Base-by-base conservation (phyloP, 2,797 vertebrate genomes). In the Sardinella longiceps region DNA sequence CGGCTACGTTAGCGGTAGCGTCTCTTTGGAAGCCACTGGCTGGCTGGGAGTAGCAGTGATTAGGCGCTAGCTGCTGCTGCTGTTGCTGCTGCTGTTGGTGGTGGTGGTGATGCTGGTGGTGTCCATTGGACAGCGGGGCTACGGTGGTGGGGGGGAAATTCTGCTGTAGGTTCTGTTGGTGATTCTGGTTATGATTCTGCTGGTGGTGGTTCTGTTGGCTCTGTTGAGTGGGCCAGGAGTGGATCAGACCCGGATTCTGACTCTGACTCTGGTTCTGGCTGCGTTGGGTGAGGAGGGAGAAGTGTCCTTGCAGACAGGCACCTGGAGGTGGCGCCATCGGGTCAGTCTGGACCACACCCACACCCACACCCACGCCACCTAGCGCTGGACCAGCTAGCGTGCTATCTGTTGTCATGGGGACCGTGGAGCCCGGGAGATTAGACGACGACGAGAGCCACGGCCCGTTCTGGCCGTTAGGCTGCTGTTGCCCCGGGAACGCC, bases 371-470 rank as follows among this genome's bases (percentile, higher is more conserved):
- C n/a, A n/a, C n/a, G n/a, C n/a, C n/a, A n/a, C n/a, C n/a, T n/a
- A n/a, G n/a, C n/a, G n/a, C n/a, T n/a, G n/a, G n/a, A n/a, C n/a
- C n/a, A n/a, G n/a, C 87, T 0, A 84, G 45, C 56, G 89, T 88
- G 82, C 18, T 58, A 56, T 88, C 51, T 0, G 53, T 86, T 0
- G 53, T 86, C 85, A 84, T 86, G 25, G 86, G 2, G 50, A 86
- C 86, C 84, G 85, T 85, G 18, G 85, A 4, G 48, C 39, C 83
- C 30, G 89, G 56, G 30, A 86, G 33, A n/a, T n/a, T n/a, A n/a
- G n/a, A n/a, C n/a, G n/a, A n/a, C n/a, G 90, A 28, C 9, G 87
- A 83, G 56, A 25, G 84, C 94, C 93, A 93, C 85, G 89, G 91
- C 85, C 50, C 85, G 5, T 87, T 88, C 60, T 90, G 91, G 20